Base-by-base conservation (phyloP, 2,888 invertebrate genomes). In the Ischnura elegans region DNA sequence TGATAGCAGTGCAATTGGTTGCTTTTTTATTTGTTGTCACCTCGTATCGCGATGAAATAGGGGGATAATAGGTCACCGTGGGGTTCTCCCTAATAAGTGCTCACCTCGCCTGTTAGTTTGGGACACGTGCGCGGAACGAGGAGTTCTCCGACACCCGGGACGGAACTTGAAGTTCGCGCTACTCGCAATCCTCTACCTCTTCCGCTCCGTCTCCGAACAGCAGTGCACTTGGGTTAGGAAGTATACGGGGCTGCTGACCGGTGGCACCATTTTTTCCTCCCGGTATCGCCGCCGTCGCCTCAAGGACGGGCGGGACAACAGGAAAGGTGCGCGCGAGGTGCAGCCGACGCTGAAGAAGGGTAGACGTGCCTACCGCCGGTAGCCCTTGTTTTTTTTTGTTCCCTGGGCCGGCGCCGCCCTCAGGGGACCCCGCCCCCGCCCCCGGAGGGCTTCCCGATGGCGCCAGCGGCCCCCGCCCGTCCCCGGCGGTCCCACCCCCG, bases 221-320 rank as follows among this genome's bases (percentile, higher is more conserved):
- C 1, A n/a, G 61, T 61, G 61, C 61, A 61, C 1, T 61, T 6
- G 61, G 25, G 61, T 25, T 21, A 25, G 47, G 13, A 13, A 47
- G 47, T 47, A 19, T 51, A 19, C 19, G 19, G 13, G 51, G 2
- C 16, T 51, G 19, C 51, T 21, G 61, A 6, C 25, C 8, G 76
- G 76, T 76, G 36, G 76, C 76, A 76, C 76, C 76, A 36, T 76
- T 76, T 76, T 76, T 76, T 36, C 29, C 76, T 76, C 76, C 76
- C 29, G 76, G 36, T 29, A 76, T 10, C 76, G 76, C 3, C 61
- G 61, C 25, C 76, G 76, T 13, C 61, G 51, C 51, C 76, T 76
- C 76, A 76, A 76, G 76, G 76, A 76, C 76, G 76, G 76, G 36
- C 6, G 76, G 76, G 76, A 5, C 29, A 25, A 76, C 29, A 76